A percentile compares a stretch with the other conserved stretches of the same genome.
phyloP scores from a whole-genome alignment of 2,797 vertebrate genomes.

The Falco naumanni region DNA sequence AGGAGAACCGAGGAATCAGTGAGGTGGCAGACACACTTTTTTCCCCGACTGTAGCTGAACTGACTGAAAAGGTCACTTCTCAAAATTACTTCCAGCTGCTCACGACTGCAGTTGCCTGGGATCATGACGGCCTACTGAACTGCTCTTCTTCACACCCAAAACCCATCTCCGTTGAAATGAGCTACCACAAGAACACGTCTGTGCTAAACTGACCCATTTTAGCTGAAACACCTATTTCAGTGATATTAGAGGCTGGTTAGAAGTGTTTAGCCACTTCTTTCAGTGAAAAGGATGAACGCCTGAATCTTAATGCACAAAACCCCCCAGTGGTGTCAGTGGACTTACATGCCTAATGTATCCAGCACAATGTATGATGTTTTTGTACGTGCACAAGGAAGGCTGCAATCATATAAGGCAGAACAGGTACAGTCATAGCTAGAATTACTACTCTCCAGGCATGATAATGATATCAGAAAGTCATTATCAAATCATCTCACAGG shows the following conservation, averaged over 20 bases:
- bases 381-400: not conserved
- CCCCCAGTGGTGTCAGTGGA: not conserved
- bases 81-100: not conserved
- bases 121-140: not conserved
- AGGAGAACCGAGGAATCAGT: not conserved
- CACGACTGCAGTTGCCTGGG: not conserved
- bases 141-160: not conserved
- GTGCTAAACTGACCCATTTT: not conserved
- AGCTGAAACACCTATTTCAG: not conserved
- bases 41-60: not conserved
- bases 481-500: not conserved
- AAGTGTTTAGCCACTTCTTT: not conserved
- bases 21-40: not conserved
- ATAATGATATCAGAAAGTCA: not conserved
- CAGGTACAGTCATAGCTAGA: not conserved
- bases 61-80: not conserved
- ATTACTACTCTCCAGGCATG: not conserved
- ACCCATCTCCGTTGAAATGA: not conserved
- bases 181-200: not conserved
- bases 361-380: rapidly evolving
- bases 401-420: not conserved
- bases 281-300: rapidly evolving
- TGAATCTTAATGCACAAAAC: not conserved
- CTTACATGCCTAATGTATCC: not conserved
- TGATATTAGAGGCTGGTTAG: not conserved